Conservation (phyloP, 2,113 vertebrate genomes). For the Formicarius rufipectus region DNA sequence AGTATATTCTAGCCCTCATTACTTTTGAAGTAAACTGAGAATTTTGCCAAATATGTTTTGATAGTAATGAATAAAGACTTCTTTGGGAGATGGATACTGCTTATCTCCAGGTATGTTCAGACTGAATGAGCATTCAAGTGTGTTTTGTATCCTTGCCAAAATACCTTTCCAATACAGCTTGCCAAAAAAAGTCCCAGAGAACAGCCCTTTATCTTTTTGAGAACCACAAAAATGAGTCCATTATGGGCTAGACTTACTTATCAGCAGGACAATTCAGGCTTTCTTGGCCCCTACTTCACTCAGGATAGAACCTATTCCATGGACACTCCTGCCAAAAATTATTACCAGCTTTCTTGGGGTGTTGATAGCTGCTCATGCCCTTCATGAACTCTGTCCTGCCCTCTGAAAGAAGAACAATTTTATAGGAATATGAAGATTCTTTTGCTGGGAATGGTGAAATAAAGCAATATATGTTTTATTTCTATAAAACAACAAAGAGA, state of each 20-base stretch:
- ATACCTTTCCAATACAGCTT: background rate
- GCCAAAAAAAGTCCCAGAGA: background rate
- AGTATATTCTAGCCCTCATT: background rate
- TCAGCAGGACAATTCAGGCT: background rate
- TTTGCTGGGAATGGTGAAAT: background rate
- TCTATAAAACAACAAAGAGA: background rate
- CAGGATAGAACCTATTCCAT: slow-evolving; percentile 3
- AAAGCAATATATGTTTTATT: background rate
- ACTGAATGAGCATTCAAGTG: background rate
- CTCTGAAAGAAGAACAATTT: background rate
- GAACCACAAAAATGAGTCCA: background rate
- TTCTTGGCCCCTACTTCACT: background rate
- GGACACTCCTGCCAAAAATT: background rate
- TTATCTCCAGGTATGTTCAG: background rate
- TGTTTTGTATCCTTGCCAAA: background rate
- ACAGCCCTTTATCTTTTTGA: background rate
- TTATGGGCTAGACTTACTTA: background rate
- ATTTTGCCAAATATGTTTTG: slow-evolving; percentile 17
- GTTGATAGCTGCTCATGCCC: background rate
- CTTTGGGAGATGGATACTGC: background rate
- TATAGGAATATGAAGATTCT: background rate
- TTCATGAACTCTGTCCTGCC: slow-evolving; percentile 13
- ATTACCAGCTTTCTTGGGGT: slow-evolving; percentile 11
- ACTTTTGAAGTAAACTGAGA: background rate
- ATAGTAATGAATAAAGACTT: slow-evolving; percentile 7